Evolutionary conservation across 2,888 invertebrate species (phyloP).

Genomic region (Acanthococcus lagerstroemiae): DNA sequence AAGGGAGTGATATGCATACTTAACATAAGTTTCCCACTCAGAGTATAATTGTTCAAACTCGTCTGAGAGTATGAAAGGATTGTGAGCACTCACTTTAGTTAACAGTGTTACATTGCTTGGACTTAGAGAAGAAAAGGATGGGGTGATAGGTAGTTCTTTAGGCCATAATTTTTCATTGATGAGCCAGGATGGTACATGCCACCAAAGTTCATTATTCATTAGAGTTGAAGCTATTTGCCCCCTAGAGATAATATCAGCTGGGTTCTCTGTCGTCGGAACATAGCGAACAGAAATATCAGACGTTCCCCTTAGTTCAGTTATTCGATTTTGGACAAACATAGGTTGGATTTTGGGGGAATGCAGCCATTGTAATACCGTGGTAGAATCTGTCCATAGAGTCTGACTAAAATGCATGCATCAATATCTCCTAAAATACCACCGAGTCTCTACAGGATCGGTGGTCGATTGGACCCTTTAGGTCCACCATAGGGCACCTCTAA

Average conservation of each 20-base stretch:
- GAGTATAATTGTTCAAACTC: too few species aligned
- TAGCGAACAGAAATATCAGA: background rate
- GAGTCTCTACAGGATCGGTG: too few species aligned
- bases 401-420: too few species aligned
- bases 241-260: background rate
- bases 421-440: too few species aligned
- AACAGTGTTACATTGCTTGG: background rate
- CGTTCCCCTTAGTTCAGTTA: background rate
- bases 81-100: too few species aligned
- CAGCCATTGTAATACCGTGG: slow-evolving; percentile 1
- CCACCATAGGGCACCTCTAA: too few species aligned
- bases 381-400: background rate
- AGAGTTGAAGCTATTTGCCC: background rate
- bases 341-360: background rate
- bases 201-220: background rate
- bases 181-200: background rate
- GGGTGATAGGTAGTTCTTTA: background rate
- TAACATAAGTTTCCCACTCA: too few species aligned
- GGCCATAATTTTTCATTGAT: background rate
- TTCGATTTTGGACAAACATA: background rate
- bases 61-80: too few species aligned
- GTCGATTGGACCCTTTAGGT: too few species aligned
- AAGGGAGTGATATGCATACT: background rate
- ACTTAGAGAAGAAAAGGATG: background rate
- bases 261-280: background rate